Base-by-base conservation (phyloP, 35 echinoderm and acorn worm species). In the Hemicentrotus pulcherrimus region DNA sequence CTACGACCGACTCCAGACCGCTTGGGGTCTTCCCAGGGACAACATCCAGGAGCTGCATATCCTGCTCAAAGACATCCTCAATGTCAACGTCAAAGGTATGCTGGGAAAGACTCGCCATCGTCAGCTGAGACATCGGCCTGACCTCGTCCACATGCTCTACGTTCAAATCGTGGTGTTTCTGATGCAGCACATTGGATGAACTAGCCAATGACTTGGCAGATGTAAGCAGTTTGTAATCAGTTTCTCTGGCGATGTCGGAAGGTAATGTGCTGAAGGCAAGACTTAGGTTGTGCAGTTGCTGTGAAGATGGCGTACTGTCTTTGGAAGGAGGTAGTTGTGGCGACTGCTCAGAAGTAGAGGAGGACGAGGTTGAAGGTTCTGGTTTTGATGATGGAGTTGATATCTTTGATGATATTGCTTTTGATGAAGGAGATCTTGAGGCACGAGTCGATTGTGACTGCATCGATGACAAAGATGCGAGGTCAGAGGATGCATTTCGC, bases 21-120 rank as follows among this genome's bases (percentile, higher is more conserved):
- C 24, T n/a, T 28, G 65, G 65, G 19, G 0, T 78, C 19, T 28
- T 78, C 3, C 65, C 65, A 8, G 65, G 0, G 24, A 78, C 65
- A 78, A 8, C 19, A 78, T 78, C 65, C 22, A 41, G 2, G 14
- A 90, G 31, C 88, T 90, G 32, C 46, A 90, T 45, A 28, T 90
- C 46, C 32, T 47, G 88, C 32, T 90, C 88, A 30, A 90, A 47
- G 88, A 90, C 88, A 90, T 90, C 88, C 19, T 78, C 65, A 8
- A 22, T 78, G 7, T 78, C 65, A 22, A 78, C 15, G 28, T 78
- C 65, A n/a, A 78, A 78, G 5, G 65, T 28, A 78, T 24, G 65
- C 65, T 78, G 65, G 65, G 65, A 78, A 18, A 78, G 65, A 28
- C 65, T n/a, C 7, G 22, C 65, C 65, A 78, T 78, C 65, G 28